Conservation (phyloP, 2,797 vertebrate genomes). For the Crypturellus tataupa region DNA sequence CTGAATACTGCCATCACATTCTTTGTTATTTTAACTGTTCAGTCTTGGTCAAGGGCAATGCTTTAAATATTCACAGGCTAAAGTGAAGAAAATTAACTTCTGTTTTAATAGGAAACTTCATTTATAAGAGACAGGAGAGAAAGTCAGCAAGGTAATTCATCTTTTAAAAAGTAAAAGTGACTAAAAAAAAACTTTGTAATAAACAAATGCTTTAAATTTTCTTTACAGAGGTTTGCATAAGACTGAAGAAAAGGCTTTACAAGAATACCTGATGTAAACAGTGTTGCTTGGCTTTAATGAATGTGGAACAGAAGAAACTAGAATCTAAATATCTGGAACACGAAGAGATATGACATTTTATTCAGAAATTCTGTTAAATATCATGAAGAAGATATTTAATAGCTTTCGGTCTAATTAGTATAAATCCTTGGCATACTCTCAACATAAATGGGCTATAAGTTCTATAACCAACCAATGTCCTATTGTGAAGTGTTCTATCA, state of each 20-base stretch:
- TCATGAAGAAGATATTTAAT: conserved; percentile 19
- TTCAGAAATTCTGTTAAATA: conserved; percentile 35
- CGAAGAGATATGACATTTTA: neutral
- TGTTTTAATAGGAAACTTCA: neutral
- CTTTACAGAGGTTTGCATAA: neutral
- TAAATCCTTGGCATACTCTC: neutral
- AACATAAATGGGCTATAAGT: neutral
- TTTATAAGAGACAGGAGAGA: neutral
- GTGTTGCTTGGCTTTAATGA: neutral
- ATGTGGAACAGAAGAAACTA: neutral
- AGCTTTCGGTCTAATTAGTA: conserved; percentile 26
- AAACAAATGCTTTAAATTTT: conserved; percentile 2
- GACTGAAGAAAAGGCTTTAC: neutral
- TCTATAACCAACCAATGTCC: neutral
- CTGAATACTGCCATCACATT: neutral
- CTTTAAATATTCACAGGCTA: neutral
- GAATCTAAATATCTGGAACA: neutral
- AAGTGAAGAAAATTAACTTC: neutral
- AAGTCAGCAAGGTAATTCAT: neutral
- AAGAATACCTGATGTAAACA: neutral
- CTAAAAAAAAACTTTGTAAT: neutral
- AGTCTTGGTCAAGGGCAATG: neutral
- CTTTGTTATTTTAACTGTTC: neutral
- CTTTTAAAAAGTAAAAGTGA: neutral
- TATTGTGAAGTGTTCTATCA: neutral